These are phyloP conservation scores for Eospalax fontanierii DNA, from an alignment of 2,797 vertebrate species.

Conservation along the genomic window DNA sequence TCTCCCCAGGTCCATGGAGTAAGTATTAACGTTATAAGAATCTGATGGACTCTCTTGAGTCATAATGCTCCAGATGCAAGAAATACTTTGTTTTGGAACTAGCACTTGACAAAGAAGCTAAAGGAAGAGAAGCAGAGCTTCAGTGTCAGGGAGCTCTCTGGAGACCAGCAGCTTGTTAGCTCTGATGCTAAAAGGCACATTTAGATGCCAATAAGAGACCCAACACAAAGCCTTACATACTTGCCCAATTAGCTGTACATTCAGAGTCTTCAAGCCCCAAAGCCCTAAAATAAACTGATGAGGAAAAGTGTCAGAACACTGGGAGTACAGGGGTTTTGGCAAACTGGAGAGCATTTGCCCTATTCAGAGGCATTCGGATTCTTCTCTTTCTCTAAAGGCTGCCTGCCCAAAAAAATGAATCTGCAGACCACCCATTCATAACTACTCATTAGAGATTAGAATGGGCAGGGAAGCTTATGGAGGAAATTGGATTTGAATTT, in stretches of 20 bases:
- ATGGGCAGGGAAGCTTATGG: not conserved
- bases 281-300: not conserved
- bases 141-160: not conserved
- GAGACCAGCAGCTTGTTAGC: not conserved
- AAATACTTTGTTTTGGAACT: constrained; percentile 51
- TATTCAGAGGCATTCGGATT: not conserved
- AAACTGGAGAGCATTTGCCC: not conserved
- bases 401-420: not conserved
- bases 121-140: constrained; percentile 18
- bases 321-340: too few relatives aligned
- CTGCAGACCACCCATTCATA: not conserved
- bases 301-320: not conserved
- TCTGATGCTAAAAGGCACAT: not conserved
- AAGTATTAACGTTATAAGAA: not conserved
- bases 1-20: not conserved
- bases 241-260: not conserved
- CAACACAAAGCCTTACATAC: fast-evolving
- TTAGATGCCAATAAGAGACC: not conserved
- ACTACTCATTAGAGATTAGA: not conserved
- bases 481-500: not conserved
- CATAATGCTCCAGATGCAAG: not conserved
- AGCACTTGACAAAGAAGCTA: constrained; percentile 13
- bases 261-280: not conserved
- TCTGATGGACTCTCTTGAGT: not conserved
- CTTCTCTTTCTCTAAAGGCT: not conserved